Evolutionary conservation across 2,113 vertebrate species (phyloP).

Genomic region (Poecile atricapillus): DNA sequence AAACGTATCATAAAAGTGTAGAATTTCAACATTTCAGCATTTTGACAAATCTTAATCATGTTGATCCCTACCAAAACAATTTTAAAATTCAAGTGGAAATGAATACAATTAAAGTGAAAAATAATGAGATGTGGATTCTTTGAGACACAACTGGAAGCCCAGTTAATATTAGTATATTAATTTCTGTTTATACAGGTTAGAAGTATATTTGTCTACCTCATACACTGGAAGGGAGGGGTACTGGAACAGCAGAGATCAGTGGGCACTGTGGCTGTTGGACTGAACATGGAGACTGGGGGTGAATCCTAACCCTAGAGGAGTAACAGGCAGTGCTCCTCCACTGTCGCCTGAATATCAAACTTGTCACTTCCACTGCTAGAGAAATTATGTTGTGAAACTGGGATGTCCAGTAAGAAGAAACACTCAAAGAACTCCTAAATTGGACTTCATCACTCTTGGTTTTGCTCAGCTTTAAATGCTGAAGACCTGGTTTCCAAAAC

Average conservation of each 20-base stretch:
- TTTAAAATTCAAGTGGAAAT: background rate
- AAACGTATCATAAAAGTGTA: background rate
- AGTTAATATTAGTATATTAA: background rate
- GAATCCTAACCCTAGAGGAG: background rate
- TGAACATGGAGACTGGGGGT: background rate
- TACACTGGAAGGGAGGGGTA: background rate
- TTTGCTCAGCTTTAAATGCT: background rate
- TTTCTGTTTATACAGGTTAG: background rate
- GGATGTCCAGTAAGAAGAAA: background rate
- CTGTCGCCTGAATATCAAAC: background rate
- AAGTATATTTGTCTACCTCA: background rate
- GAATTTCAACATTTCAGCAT: background rate
- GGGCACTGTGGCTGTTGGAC: background rate
- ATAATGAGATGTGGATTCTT: background rate
- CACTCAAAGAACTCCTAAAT: background rate
- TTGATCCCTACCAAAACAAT: background rate
- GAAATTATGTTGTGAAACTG: background rate
- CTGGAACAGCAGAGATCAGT: background rate
- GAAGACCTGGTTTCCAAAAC: background rate
- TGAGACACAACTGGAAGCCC: background rate
- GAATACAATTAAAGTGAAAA: background rate
- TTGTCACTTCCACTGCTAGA: background rate
- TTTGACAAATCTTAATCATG: background rate
- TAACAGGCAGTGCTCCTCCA: background rate
- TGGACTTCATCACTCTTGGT: background rate